Conservation (phyloP, 2,113 vertebrate species). For the Scomber japonicus region DNA sequence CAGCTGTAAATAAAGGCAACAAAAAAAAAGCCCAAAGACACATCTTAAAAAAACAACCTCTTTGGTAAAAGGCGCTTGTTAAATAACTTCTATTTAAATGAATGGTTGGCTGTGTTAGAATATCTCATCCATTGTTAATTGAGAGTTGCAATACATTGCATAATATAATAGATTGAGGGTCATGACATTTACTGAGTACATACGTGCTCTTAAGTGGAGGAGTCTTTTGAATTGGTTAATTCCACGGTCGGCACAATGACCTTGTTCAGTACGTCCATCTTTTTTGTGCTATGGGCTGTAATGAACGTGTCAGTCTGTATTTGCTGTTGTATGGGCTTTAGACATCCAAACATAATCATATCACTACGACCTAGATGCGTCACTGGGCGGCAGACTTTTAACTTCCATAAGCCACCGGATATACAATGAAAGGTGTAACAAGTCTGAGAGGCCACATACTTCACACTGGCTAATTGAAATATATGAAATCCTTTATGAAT, state of each 20-base stretch:
- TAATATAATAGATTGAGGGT: conserved; percentile 55
- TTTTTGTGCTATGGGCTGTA: conserved; percentile 4
- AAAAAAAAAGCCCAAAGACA: no score
- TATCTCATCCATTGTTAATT: conserved; percentile 50
- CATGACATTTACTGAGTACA: conserved; percentile 62
- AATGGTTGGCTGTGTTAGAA: conserved; percentile 4
- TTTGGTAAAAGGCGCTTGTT: neutral
- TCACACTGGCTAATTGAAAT: neutral
- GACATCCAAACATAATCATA: conserved; percentile 11
- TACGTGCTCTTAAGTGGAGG: conserved; percentile 41
- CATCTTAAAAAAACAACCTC: neutral
- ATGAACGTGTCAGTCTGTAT: conserved; percentile 44
- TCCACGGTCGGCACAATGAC: conserved; percentile 25
- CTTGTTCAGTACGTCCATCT: conserved; percentile 42
- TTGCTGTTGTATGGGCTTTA: conserved; percentile 13
- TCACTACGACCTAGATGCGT: neutral
- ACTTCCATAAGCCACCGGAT: neutral
- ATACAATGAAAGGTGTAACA: neutral
- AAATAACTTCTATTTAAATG: conserved; percentile 29
- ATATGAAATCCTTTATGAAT: neutral
- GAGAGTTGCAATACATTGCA: conserved; percentile 52
- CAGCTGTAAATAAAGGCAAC: no score
- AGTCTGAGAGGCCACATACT: neutral
- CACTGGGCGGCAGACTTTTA: neutral
- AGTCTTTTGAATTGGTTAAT: conserved; percentile 23